Percentiles rank a stretch among this genome's conserved stretches.
These are phyloP conservation scores for Strigamia maritima DNA, from an alignment of 2,888 invertebrate species.

Conservation along the genomic window DNA sequence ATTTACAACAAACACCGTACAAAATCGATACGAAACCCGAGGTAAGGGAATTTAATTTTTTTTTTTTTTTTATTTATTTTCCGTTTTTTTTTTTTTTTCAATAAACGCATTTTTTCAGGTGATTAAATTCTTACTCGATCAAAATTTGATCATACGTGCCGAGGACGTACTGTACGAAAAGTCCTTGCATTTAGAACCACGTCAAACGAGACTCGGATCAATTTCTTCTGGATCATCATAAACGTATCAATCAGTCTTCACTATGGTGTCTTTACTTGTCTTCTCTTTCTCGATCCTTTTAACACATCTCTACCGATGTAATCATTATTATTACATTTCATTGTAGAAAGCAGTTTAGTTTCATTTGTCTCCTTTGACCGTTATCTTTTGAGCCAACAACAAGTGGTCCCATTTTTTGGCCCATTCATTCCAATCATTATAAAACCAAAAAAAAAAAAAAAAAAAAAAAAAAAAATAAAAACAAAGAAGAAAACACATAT, in stretches of 20 bases:
- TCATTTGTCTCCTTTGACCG: background rate
- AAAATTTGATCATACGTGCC: background rate
- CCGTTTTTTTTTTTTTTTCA: background rate
- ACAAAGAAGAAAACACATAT: background rate
- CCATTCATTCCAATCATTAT: background rate
- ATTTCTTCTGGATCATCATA: background rate
- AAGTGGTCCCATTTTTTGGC: background rate
- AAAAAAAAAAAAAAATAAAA: background rate
- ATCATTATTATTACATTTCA: slow-evolving; percentile 9
- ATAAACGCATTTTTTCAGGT: background rate
- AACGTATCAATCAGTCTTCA: background rate
- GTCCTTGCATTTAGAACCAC: slow-evolving; percentile 80
- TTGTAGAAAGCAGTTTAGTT: slow-evolving; percentile 8
- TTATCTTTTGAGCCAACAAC: background rate
- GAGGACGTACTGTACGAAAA: slow-evolving; percentile 20
- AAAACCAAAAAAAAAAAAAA: background rate
- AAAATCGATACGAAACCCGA: slow-evolving; percentile 81
- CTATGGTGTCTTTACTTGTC: background rate
- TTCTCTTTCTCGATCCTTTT: background rate
- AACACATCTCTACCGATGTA: background rate
- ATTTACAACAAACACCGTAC: slow-evolving; percentile 87
- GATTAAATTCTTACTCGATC: background rate
- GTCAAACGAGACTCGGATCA: slow-evolving; percentile 60
- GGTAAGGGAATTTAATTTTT: slow-evolving; percentile 48
- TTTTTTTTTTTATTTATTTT: background rate